These are phyloP conservation scores for Picus viridis DNA, from an alignment of 2,797 vertebrate species.

Conservation along the genomic window DNA sequence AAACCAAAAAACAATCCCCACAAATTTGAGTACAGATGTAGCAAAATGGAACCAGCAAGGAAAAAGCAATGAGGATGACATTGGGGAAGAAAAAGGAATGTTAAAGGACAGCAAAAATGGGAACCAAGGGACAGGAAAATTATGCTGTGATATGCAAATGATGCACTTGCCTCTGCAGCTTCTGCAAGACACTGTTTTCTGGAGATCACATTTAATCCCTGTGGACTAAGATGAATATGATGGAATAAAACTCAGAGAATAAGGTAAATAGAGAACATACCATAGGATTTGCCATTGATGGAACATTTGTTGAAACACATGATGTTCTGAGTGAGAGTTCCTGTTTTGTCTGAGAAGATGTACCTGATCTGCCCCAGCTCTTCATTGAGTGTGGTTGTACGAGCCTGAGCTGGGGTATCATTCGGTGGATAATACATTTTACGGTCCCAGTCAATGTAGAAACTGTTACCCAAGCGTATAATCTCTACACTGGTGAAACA, in stretches of 20 bases:
- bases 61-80: neutral
- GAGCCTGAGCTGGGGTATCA: constrained; percentile 88
- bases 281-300: constrained; percentile 88
- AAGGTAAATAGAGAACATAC: constrained; percentile 66
- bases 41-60: neutral
- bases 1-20: no score
- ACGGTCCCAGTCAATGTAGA: constrained; percentile 93
- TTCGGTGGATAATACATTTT: constrained; percentile 91
- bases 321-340: constrained; percentile 95
- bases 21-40: neutral
- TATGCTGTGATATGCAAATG: neutral
- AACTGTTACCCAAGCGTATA: constrained; percentile 94
- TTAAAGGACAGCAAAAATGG: neutral
- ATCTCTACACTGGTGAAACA: constrained; percentile 87
- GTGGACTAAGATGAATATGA: neutral
- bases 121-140: neutral
- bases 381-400: constrained; percentile 93
- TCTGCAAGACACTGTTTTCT: neutral
- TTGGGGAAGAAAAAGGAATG: neutral
- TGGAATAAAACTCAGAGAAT: neutral
- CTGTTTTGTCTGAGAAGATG: constrained; percentile 96
- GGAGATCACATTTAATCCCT: neutral
- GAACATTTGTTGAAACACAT: constrained; percentile 95
- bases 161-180: neutral
- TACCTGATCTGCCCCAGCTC: constrained; percentile 96